These are phyloP conservation scores for Hemicordylus capensis DNA, from an alignment of 2,113 vertebrate genomes.

Conservation along the genomic window DNA sequence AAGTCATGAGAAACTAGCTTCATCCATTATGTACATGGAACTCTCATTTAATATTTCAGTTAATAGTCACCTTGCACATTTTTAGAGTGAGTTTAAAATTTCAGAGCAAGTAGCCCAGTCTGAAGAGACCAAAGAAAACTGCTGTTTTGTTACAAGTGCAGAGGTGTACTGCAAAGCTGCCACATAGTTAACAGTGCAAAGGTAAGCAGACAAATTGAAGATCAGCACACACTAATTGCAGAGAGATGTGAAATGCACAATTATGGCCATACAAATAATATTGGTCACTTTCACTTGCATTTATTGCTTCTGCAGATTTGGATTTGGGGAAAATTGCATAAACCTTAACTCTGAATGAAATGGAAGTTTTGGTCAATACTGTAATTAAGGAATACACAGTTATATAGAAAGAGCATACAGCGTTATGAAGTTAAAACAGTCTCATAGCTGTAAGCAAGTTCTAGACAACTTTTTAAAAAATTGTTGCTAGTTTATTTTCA, in stretches of 20 bases:
- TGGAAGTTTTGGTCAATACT: background rate
- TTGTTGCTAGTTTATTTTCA: background rate
- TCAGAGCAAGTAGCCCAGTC: background rate
- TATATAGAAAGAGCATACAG: background rate
- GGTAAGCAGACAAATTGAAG: background rate
- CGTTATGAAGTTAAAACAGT: background rate
- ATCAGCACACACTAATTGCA: background rate
- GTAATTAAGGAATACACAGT: background rate
- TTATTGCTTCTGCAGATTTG: background rate
- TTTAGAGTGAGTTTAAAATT: background rate
- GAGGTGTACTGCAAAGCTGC: background rate
- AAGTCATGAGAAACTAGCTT: background rate
- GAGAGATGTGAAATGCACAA: background rate
- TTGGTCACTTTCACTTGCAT: background rate
- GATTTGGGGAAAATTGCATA: background rate
- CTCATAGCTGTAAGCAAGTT: background rate
- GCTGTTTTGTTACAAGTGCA: background rate
- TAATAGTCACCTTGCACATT: background rate
- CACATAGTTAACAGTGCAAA: no score
- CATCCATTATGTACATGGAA: background rate
- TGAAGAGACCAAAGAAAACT: background rate
- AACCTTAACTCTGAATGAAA: conserved; percentile 17
- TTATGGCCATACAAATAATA: background rate
- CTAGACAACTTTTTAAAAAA: conserved; percentile 17
- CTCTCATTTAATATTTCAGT: background rate